Base-by-base conservation (phyloP, 2,797 vertebrate genomes). In the Pseudochirops cupreus region DNA sequence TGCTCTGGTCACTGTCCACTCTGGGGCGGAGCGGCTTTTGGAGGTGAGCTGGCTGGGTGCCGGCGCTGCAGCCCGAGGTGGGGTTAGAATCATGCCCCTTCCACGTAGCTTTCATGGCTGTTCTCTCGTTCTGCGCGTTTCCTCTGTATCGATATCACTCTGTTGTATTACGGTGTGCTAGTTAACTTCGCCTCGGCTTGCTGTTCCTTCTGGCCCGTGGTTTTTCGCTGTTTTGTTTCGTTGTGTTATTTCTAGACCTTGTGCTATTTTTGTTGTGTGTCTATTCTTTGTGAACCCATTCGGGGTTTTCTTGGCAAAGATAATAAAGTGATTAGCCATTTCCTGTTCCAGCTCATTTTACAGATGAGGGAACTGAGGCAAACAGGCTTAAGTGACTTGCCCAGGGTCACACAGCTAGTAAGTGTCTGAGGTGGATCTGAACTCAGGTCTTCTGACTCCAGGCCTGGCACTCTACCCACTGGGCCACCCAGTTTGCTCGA, bases 1-100 rank as follows among this genome's bases (percentile, higher is more conserved):
- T 12, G 31, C 29, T 33, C 2, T 4, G 1, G 11, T 5, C 33
- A 14, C 33, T 33, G 59, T 13, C 59, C 31, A 1, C 33, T 13
- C 4, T 33, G 10, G 12, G 0, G n/a, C 62, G 39, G 58, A 0
- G 1, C 55, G 1, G 13, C 2, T 26, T 82, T 39, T 13, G 0
- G 29, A 56, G 24, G 58, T 28, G 0, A 62, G 50, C 28, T 87
- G 62, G 10, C 50, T 39, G 10, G 31, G 0, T 31, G 26, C 56
- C 46, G 18, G 33, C 5, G 67, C n/a, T 6, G 67, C n/a, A 21
- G n/a, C 39, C 58, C 10, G 5, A 39, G 67, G 1, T 1, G 46
- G 0, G 6, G 67, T 0, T 62, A 18, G 18, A 39, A 39, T 39
- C 5, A 21, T 74, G 21, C 9, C 1, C n/a, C 62, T 74, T 18